Evolutionary conservation across 2,888 invertebrate genomes (phyloP), one percentile per base, ranked within the genome.

Genomic region (Automeris io): DNA sequence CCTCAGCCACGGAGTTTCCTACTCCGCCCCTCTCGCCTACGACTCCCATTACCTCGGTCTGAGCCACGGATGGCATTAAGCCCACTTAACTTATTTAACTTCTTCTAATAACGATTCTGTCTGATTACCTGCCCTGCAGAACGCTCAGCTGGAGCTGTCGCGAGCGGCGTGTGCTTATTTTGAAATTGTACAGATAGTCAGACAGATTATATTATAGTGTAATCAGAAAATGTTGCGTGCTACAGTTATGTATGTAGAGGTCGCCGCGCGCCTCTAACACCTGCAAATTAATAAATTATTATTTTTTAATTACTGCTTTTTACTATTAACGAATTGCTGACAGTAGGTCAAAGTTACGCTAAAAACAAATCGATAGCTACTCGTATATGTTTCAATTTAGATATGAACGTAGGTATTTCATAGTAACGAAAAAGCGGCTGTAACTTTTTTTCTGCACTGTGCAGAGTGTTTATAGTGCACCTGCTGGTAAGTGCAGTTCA

Each of bases 61-160:
- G n/a, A 73, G 76, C 2, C 78, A 77, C 36, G 71, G 76, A 25
- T 76, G 77, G 76, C 74, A 68, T 61, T 74, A 57, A 65, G 43
- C 40, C 8, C 3, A 29, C n/a, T 16, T 29, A 8, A 24, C n/a
- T n/a, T 16, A 16, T 7, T 18, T 23, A 18, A 32, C 1, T 31
- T 22, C 9, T 31, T 11, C 22, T n/a, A 22, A 3, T 8, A 9
- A n/a, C 7, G 16, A 16, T 16, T 29, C 29, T 16, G 13, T n/a
- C 12, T 32, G 23, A 31, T 18, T 23, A 6, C 16, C 16, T 7
- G 1, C 19, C 22, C 9, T 31, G 8, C n/a, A 32, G 11, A 5
- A n/a, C 9, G 11, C 6, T 29, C 16, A 16, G 8, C 29, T 16
- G 1, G 6, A 2, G 7, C 13, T 29, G 16, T 6, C 5, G n/a